Percentiles rank a stretch among this genome's conserved stretches.
Conservation (phyloP, 2,797 vertebrate genomes). For the Staurois parvus region DNA sequence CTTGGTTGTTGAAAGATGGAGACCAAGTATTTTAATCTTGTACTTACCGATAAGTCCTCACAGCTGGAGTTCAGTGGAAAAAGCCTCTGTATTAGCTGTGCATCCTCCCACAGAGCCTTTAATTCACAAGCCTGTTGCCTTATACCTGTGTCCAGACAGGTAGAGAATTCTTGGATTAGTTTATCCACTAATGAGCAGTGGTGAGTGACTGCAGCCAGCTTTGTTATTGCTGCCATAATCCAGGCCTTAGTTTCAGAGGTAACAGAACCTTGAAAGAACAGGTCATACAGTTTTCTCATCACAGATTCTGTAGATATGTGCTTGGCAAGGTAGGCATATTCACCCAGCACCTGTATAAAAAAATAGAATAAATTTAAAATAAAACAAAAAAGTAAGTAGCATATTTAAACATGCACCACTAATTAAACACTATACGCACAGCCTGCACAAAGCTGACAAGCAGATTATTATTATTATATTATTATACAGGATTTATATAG, state of each 20-base stretch:
- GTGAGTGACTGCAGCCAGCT: constrained; percentile 76
- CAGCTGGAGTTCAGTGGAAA: constrained; percentile 76
- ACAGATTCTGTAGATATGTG: constrained; percentile 77
- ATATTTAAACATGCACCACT: too few species aligned
- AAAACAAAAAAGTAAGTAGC: background rate
- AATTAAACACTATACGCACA: too few species aligned
- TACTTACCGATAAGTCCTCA: constrained; percentile 84
- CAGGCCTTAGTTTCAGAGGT: constrained; percentile 90
- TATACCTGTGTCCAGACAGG: constrained; percentile 87
- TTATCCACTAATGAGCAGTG: constrained; percentile 72
- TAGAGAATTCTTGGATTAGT: constrained; percentile 78
- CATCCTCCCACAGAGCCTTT: constrained; percentile 81
- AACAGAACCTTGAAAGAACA: constrained; percentile 79
- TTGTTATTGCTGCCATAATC: constrained; percentile 89
- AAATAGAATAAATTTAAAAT: background rate
- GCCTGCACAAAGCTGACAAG: too few species aligned
- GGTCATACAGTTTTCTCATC: constrained; percentile 78
- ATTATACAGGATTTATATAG: too few species aligned
- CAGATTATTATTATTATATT: too few species aligned
- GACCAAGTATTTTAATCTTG: background rate
- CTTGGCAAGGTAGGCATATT: constrained; percentile 84
- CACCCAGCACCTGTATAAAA: constrained; percentile 87
- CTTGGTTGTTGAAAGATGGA: background rate
- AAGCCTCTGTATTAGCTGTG: constrained; percentile 78
- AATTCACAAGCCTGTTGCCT: constrained; percentile 91